Evolutionary conservation across 2,888 invertebrate species (phyloP).

Genomic region (Drosophila multiciliata): DNA sequence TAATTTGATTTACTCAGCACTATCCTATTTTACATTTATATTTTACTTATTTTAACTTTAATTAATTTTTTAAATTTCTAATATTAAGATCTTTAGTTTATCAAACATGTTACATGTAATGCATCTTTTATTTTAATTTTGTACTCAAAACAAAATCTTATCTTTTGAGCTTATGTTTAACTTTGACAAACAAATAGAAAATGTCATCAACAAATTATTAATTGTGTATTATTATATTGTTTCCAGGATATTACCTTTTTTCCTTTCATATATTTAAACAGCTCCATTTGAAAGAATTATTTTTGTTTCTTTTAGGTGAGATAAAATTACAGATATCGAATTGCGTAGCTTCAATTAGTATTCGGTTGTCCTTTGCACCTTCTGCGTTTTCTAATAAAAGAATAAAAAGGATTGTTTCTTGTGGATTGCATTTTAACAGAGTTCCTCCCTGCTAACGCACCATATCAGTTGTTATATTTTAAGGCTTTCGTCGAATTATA

Average conservation of each 20-base stretch:
- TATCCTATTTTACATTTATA: constrained; percentile 20
- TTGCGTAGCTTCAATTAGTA: not conserved
- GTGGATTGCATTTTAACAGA: not conserved
- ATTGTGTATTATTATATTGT: not conserved
- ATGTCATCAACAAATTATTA: constrained; percentile 13
- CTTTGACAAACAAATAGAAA: constrained; percentile 40
- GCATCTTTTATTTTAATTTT: constrained; percentile 44
- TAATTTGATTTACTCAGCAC: constrained; percentile 31
- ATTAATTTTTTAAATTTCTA: constrained; percentile 32
- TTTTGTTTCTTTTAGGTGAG: not conserved
- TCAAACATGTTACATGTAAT: constrained; percentile 46
- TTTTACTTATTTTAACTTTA: constrained; percentile 37
- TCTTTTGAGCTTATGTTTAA: constrained; percentile 45
- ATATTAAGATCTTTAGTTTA: constrained; percentile 36
- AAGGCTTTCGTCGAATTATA: not conserved
- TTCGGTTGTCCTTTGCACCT: not conserved
- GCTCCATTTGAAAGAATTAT: not conserved
- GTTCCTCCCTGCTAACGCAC: not conserved
- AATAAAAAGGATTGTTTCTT: not conserved
- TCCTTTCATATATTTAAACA: not conserved
- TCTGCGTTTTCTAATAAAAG: not conserved
- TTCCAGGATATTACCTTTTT: not conserved
- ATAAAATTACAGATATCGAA: not conserved
- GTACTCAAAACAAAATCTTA: constrained; percentile 32
- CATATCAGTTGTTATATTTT: not conserved